Percentiles rank a stretch among this genome's conserved stretches.
These are phyloP conservation scores for Burhinus bistriatus DNA, from an alignment of 2,113 vertebrate species.

Conservation along the genomic window DNA sequence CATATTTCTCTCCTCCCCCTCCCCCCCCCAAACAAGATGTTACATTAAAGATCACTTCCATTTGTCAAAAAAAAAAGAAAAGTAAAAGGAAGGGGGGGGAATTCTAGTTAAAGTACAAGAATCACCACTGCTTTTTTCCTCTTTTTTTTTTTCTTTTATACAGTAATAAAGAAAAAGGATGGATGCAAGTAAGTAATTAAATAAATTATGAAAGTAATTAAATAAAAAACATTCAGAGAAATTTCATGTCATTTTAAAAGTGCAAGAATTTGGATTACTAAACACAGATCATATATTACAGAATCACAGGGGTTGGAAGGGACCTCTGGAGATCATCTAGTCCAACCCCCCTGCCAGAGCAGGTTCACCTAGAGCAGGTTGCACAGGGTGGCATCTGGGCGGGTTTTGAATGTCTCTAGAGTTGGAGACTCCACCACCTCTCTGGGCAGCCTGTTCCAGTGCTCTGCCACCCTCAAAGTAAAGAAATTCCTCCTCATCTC, in stretches of 20 bases:
- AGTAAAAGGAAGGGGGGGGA: fast-evolving
- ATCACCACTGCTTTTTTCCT: not conserved
- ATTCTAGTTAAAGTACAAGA: not conserved
- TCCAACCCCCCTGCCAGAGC: no score
- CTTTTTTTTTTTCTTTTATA: not conserved
- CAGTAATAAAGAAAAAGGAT: not conserved
- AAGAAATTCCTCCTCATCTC: no score
- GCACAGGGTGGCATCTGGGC: no score
- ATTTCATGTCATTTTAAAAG: not conserved
- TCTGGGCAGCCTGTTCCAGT: no score
- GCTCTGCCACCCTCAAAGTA: no score
- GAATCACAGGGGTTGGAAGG: no score
- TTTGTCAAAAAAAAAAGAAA: not conserved
- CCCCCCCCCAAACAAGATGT: not conserved
- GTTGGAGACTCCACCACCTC: no score
- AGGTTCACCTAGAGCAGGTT: no score
- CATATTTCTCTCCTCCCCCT: not conserved
- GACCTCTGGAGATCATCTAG: no score
- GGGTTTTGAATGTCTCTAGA: no score
- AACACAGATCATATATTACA: not conserved
- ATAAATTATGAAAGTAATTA: not conserved
- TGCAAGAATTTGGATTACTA: not conserved
- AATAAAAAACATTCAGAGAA: not conserved
- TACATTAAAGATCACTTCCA: not conserved
- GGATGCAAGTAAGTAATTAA: not conserved